Conservation (phyloP, 92 coral and sea anemone genomes). For the Muricea muricata region DNA sequence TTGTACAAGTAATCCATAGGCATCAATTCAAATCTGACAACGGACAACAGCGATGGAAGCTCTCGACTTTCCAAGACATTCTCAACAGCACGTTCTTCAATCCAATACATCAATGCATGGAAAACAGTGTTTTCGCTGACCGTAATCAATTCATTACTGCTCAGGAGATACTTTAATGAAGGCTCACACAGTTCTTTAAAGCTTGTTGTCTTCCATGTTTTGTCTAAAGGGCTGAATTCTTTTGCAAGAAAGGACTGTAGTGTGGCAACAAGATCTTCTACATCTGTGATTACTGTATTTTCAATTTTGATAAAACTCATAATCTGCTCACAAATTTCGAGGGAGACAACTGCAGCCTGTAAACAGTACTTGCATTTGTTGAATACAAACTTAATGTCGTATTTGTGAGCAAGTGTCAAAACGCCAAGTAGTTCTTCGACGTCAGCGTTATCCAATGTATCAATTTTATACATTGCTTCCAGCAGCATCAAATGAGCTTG, state of each 20-base stretch:
- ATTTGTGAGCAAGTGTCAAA: background rate
- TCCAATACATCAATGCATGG: background rate
- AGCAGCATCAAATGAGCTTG: background rate
- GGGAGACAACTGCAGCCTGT: background rate
- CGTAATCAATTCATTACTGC: background rate
- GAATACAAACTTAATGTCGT: background rate
- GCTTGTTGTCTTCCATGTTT: constrained; percentile 2
- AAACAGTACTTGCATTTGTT: too few relatives aligned
- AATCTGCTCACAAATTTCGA: constrained; percentile 22
- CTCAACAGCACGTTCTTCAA: background rate
- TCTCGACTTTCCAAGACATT: background rate
- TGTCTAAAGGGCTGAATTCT: constrained; percentile 7
- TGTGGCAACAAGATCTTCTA: constrained; percentile 2
- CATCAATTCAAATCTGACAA: constrained; percentile 15
- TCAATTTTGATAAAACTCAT: background rate
- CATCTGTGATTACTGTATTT: background rate
- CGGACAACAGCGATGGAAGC: background rate
- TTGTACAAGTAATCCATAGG: constrained; percentile 18
- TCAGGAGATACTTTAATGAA: background rate
- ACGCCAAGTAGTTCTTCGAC: background rate
- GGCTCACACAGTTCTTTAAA: background rate
- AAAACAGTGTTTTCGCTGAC: background rate
- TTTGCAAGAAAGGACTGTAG: constrained; percentile 4
- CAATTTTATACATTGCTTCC: background rate
- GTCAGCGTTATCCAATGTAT: background rate